Conservation (phyloP, 1,140 invertebrate species). For the Neocloeon triangulifer region DNA sequence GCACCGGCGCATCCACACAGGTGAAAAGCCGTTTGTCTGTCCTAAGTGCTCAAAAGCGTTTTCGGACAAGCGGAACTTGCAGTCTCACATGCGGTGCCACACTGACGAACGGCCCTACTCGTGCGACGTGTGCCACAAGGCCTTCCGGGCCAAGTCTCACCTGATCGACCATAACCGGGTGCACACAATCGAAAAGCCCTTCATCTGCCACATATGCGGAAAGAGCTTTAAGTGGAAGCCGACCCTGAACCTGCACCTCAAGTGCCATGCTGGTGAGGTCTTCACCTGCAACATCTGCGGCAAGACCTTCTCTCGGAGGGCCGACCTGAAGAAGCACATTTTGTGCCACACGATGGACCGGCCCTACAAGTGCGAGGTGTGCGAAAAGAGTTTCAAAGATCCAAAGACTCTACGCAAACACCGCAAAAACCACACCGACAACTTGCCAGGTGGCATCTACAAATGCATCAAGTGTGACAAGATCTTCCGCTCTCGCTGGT, state of each 20-base stretch:
- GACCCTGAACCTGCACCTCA: slow-evolving; percentile 11
- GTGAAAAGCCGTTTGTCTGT: not conserved
- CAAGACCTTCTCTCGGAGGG: slow-evolving; percentile 23
- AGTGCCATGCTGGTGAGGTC: slow-evolving; percentile 9
- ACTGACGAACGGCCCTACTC: slow-evolving; percentile 23
- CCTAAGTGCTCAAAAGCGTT: slow-evolving; percentile 1
- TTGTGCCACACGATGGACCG: slow-evolving; percentile 34
- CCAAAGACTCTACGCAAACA: no score
- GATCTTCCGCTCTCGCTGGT: no score
- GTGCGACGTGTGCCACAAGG: slow-evolving; percentile 23
- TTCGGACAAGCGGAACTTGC: slow-evolving; percentile 10
- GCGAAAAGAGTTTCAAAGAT: slow-evolving; percentile 2
- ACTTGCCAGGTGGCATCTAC: no score
- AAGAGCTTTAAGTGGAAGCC: slow-evolving; percentile 18
- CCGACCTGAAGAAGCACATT: slow-evolving; percentile 31
- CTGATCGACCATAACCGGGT: slow-evolving; percentile 16
- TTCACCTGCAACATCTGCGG: slow-evolving; percentile 17
- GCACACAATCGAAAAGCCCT: slow-evolving; percentile 17
- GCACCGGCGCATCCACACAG: slow-evolving; percentile 1
- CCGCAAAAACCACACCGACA: no score
- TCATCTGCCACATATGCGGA: slow-evolving; percentile 27
- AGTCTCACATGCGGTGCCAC: slow-evolving; percentile 19
- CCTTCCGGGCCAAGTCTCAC: slow-evolving; percentile 20
- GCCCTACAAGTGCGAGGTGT: slow-evolving; percentile 12
- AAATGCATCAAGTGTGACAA: no score